Base-by-base conservation (phyloP, 2,797 vertebrate genomes). In the Alcedo atthis region DNA sequence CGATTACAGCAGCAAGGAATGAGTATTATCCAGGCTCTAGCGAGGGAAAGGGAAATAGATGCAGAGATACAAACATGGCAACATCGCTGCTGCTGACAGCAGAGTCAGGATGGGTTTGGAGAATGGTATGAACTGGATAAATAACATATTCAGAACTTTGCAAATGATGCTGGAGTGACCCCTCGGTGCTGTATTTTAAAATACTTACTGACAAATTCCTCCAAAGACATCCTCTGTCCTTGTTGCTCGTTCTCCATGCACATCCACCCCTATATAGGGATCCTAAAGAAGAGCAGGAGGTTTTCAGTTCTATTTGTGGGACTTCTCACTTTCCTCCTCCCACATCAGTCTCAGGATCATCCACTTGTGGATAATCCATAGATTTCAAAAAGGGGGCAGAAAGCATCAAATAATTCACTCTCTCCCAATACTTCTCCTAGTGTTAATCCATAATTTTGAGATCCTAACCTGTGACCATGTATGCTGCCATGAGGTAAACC, bases 261-360 rank as follows among this genome's bases (percentile, higher is more conserved):
- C 9, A 24, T 8, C 40, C 3, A 2, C 61, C 79, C 37, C 28
- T 25, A 2, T 8, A 7, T 2, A 33, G 46, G 11, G 22, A 40
- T 40, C 12, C 6, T 70, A 43, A 59, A 4, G 30, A 70, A 48
- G 25, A 77, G 14, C 0, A 0, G 5, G 24, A 66, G 48, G n/a
- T 18, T 87, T 73, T 49, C 0, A 0, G 26, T 62, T 67, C 0
- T 0, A 33, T 85, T 64, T 57, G n/a, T 63, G 71, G 19, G 17
- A 33, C 59, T 92, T 84, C 80, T 80, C 40, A 19, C 35, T 62
- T 64, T 71, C 37, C 7, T 30, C 15, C 73, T 57, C 33, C 40
- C 1, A 1, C 1, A 4, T 19, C 25, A 33, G 13, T 16, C 33
- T 79, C 55, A 19, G 67, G 22, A 55, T 55, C 40, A 54, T 28